These are phyloP conservation scores for Petromus typicus DNA, from an alignment of 2,113 vertebrate genomes.

Conservation along the genomic window DNA sequence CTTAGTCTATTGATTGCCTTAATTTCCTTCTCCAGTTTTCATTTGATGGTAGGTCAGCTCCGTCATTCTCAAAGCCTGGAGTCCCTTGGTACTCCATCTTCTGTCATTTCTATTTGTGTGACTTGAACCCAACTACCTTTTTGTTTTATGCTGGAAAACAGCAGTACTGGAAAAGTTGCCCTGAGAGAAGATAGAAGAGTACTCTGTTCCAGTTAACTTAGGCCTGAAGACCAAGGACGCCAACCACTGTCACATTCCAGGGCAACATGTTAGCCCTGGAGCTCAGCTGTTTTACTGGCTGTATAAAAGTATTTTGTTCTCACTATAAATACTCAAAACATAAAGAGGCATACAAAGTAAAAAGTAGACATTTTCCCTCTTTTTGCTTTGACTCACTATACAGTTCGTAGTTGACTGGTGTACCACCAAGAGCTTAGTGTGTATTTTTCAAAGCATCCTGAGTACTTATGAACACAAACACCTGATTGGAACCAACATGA, in stretches of 20 bases:
- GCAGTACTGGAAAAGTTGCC: background rate
- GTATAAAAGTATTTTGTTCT: background rate
- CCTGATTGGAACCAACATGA: background rate
- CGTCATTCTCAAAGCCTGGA: background rate
- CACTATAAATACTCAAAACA: conserved; percentile 19
- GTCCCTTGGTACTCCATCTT: background rate
- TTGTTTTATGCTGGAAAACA: background rate
- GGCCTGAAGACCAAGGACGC: background rate
- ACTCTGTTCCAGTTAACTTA: background rate
- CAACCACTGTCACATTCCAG: background rate
- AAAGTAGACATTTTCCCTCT: background rate
- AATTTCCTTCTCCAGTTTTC: background rate
- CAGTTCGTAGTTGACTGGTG: background rate
- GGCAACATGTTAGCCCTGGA: too few species aligned
- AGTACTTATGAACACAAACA: background rate
- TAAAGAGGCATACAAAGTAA: background rate
- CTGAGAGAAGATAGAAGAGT: background rate
- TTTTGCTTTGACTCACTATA: background rate
- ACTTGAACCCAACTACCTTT: background rate
- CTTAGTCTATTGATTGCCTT: background rate
- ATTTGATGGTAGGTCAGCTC: background rate
- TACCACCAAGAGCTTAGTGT: background rate
- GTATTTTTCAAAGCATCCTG: background rate
- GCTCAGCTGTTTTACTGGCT: background rate
- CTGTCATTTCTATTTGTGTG: conserved; percentile 2